These are phyloP conservation scores for Rhegmatorhina hoffmannsi DNA, from an alignment of 2,113 vertebrate genomes.

Conservation along the genomic window DNA sequence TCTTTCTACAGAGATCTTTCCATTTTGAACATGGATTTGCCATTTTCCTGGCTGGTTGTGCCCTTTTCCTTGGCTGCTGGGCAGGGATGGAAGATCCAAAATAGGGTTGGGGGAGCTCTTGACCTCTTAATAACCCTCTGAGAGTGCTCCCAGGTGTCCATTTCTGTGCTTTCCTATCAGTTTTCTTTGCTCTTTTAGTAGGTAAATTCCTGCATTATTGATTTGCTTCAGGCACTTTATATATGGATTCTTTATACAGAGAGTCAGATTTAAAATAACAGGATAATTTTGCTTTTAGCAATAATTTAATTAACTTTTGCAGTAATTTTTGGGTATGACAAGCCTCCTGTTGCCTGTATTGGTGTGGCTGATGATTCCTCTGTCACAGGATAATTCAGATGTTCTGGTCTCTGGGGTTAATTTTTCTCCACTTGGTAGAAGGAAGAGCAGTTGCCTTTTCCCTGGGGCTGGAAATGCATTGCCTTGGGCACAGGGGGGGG, in stretches of 20 bases:
- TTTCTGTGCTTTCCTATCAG: background rate
- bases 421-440: background rate
- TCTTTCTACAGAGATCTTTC: background rate
- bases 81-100: background rate
- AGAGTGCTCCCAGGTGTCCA: background rate
- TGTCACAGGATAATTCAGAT: background rate
- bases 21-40: background rate
- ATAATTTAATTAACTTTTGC: background rate
- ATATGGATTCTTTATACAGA: background rate
- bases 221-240: background rate
- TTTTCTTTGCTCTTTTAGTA: background rate
- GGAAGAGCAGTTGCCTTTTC: background rate
- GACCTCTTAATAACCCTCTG: background rate
- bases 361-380: background rate
- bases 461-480: background rate
- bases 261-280: background rate
- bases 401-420: background rate
- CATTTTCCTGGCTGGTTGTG: background rate
- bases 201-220: background rate
- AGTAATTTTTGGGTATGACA: background rate
- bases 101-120: background rate
- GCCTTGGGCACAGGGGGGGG: background rate
- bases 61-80: background rate
- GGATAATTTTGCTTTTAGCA: background rate
- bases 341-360: background rate